Base-by-base conservation (phyloP, 2,888 invertebrate genomes). In the Drosophila testacea region DNA sequence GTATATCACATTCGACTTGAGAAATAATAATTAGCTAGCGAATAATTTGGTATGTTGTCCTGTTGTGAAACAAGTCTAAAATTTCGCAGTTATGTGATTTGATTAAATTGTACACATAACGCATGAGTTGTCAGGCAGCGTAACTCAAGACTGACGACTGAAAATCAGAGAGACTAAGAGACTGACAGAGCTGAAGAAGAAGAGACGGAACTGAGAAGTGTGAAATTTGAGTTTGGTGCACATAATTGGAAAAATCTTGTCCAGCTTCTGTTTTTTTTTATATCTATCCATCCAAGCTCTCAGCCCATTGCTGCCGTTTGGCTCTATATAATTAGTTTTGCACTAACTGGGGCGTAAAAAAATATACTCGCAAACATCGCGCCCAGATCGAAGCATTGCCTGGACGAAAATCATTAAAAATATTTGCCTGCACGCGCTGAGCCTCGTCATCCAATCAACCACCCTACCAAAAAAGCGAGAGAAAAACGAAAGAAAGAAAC, bases 361-460 rank as follows among this genome's bases (percentile, higher is more conserved):
- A 64, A 77, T 64, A 66, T 63, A 66, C 69, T 55, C 51, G 55
- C 66, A 73, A 52, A 70, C 46, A 48, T 62, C 59, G 52, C 57
- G 61, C 70, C 46, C 56, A 72, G 68, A 88, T 80, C 86, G 86
- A 79, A 78, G 69, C 67, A 68, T 72, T 72, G 73, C 77, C 69
- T 65, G 66, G 69, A 52, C 62, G 66, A 77, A 81, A 85, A 85
- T 85, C 85, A 89, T 85, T 85, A 85, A 89, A 85, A 85, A 85
- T 81, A 87, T 85, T 89, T 87, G 88, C 84, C 77, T 83, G 76
- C 79, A 81, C 89, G 89, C 88, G 83, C 83, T 81, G 71, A 73
- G 83, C 83, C 79, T 83, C 81, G 89, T 83, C 89, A 88, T 89
- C 85, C 82, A 89, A 85, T 87, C 89, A 88, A 48, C 87, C 81